Percentiles rank a stretch among this genome's conserved stretches.
Evolutionary conservation across 2,113 vertebrate species (phyloP).

Genomic region (Triplophysa tibetana): DNA sequence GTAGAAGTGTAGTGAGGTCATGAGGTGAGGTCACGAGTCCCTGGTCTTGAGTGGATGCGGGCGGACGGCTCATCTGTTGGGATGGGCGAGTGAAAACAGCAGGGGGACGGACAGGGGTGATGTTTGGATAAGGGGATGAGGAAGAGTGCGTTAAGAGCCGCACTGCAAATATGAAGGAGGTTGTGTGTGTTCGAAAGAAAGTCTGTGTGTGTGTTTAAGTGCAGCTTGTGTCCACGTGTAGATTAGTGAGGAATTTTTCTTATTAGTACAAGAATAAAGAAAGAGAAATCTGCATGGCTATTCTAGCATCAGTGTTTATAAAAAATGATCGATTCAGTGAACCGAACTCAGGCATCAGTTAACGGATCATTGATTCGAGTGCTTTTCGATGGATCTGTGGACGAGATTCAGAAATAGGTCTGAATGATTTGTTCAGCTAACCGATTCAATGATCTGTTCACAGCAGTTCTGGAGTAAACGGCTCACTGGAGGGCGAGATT

Average conservation of each 20-base stretch:
- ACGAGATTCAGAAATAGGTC: too few species aligned
- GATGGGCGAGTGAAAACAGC: slow-evolving; percentile 38
- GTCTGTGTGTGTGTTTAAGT: slow-evolving; percentile 17
- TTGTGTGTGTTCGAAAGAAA: slow-evolving; percentile 36
- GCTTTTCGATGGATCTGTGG: too few species aligned
- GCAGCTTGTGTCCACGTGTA: slow-evolving; percentile 13
- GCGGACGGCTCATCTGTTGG: background rate
- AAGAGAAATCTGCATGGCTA: too few species aligned
- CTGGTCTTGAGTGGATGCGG: background rate
- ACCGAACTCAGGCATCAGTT: too few species aligned
- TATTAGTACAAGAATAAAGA: too few species aligned
- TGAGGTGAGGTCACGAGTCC: background rate
- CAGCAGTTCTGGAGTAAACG: too few species aligned
- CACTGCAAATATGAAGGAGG: slow-evolving; percentile 23
- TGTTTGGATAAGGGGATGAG: slow-evolving; percentile 50
- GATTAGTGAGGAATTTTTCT: background rate
- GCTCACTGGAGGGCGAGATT: too few species aligned
- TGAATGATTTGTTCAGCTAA: too few species aligned
- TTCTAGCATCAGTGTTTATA: too few species aligned
- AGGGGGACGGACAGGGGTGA: slow-evolving; percentile 33
- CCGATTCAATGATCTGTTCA: too few species aligned
- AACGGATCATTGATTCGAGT: too few species aligned
- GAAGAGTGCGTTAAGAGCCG: slow-evolving; percentile 44
- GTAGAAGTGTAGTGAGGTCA: slow-evolving; percentile 39
- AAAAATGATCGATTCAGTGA: too few species aligned